Evolutionary conservation across 2,797 vertebrate genomes (phyloP), one percentile per base, ranked within the genome.

Genomic region (Sebastes steindachneri): DNA sequence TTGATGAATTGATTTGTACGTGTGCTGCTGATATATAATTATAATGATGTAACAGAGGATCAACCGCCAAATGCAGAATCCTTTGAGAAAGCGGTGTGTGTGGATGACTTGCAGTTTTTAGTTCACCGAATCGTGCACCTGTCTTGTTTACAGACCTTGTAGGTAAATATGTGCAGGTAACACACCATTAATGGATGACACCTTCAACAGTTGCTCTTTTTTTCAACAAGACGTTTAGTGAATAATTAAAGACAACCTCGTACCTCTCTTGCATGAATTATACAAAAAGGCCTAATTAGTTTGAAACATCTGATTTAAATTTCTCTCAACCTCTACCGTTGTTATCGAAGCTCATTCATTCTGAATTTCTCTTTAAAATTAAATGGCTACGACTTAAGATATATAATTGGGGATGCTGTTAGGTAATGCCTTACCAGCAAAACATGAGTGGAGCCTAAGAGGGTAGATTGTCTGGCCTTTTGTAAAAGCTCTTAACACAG

Each of bases 11-110:
- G 83, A 87, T 87, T 85, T 86, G 87, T 58, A 75, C 19, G 21
- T 81, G 72, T 72, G 75, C 63, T 64, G 73, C 77, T 79, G 53
- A 86, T 82, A n/a, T 82, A 65, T 85, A 86, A 91, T 89, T 85
- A 80, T 54, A 55, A 86, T 71, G 15, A 85, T 73, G 69, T 71
- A 82, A 88, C 69, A 83, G 66, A 80, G 64, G 75, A 83, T 88
- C 55, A 85, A 81, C 67, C 9, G 41, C 67, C 69, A 70, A 79
- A 75, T 89, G 76, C 58, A 78, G 64, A 69, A 74, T 77, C 71
- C 59, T 76, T 69, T 31, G 53, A 55, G 71, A 63, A 77, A 72
- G 69, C 62, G 17, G 45, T n/a, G 41, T 48, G 19, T 73, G 63
- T 28, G 48, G 76, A 83, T 73, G 63, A 69, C 68, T 48, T 79